A percentile compares a stretch with the other conserved stretches of the same genome.
These are phyloP conservation scores for Drosophila prosaltans DNA, from an alignment of 1,140 invertebrate genomes.

Conservation along the genomic window DNA sequence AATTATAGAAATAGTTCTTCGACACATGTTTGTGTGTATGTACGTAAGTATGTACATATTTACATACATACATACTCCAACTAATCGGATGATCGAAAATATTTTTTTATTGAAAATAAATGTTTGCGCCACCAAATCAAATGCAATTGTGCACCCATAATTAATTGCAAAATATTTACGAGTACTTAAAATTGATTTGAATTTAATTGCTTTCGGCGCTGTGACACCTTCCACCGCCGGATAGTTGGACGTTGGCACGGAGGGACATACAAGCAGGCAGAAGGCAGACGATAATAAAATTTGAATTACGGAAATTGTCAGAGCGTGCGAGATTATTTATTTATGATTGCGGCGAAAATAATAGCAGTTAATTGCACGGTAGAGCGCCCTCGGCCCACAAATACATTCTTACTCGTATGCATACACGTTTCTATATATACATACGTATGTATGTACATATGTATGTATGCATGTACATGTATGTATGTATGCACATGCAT, in stretches of 20 bases:
- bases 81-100: conserved; percentile 49
- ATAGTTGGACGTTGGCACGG: neutral
- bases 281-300: conserved; percentile 62
- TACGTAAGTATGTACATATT: neutral
- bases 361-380: conserved; percentile 82
- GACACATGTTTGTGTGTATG: too few relatives aligned
- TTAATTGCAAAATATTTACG: conserved; percentile 81
- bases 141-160: conserved; percentile 67
- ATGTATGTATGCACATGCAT: conserved; percentile 27
- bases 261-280: neutral
- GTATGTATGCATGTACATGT: conserved; percentile 12
- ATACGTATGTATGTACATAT: conserved; percentile 13
- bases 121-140: conserved; percentile 42
- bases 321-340: conserved; percentile 82
- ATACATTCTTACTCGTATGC: conserved; percentile 10
- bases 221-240: neutral
- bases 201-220: conserved; percentile 73
- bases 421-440: conserved; percentile 26
- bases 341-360: conserved; percentile 82
- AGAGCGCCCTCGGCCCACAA: conserved; percentile 39
- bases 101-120: conserved; percentile 38
- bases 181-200: conserved; percentile 83
- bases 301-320: conserved; percentile 73
- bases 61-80: conserved; percentile 25
- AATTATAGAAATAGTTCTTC: too few relatives aligned